Percentiles rank a stretch among this genome's conserved stretches.
These are phyloP conservation scores for Drosophila robusta DNA, from an alignment of 2,888 invertebrate genomes.

Conservation along the genomic window DNA sequence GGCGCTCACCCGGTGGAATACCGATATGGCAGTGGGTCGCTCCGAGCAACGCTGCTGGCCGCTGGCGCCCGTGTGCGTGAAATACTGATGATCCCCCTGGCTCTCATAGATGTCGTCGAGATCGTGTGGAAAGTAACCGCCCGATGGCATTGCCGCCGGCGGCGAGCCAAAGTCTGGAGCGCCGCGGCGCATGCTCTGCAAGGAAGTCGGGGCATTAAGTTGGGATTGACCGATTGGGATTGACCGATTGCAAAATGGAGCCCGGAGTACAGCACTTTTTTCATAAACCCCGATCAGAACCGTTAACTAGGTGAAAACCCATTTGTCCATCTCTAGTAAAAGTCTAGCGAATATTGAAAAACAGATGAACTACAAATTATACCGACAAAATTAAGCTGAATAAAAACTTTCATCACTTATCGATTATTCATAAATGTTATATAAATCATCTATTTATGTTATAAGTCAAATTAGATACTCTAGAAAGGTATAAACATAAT, in stretches of 20 bases:
- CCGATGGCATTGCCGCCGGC: conserved; percentile 71
- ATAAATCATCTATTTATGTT: too few relatives aligned
- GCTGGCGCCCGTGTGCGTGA: conserved; percentile 83
- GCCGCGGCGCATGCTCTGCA: conserved; percentile 82
- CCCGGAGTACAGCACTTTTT: conserved; percentile 17
- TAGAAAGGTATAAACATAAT: too few relatives aligned
- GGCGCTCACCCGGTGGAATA: conserved; percentile 83
- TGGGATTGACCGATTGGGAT: neutral
- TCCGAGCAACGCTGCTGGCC: conserved; percentile 73
- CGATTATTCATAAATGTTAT: too few relatives aligned
- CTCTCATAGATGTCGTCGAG: conserved; percentile 85
- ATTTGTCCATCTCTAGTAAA: neutral
- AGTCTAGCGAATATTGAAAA: neutral
- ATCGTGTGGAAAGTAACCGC: conserved; percentile 85
- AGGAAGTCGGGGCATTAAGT: conserved; percentile 19
- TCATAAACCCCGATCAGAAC: neutral
- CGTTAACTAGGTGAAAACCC: neutral
- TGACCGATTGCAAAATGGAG: conserved; percentile 3
- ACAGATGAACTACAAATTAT: too few relatives aligned
- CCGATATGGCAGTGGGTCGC: conserved; percentile 83
- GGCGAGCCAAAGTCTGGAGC: conserved; percentile 81
- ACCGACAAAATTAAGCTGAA: too few relatives aligned
- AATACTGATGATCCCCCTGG: conserved; percentile 85
- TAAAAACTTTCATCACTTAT: too few relatives aligned
- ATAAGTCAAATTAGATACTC: too few relatives aligned